A percentile compares a stretch with the other conserved stretches of the same genome.
Conservation (phyloP, 1,140 invertebrate genomes). For the Zaprionus gabonicus region DNA sequence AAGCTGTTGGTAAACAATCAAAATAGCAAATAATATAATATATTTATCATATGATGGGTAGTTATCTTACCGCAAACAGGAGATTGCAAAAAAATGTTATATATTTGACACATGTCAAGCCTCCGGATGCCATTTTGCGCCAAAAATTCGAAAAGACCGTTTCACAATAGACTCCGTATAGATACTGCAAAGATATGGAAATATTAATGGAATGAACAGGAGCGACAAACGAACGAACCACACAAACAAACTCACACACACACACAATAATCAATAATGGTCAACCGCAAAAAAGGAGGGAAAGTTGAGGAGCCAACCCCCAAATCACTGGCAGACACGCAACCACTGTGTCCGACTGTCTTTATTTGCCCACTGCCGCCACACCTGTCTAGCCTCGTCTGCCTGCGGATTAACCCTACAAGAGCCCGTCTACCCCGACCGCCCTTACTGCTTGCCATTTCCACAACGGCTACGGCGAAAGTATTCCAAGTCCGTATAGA, state of each 20-base stretch:
- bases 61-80: slow-evolving; percentile 91
- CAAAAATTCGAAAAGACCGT: slow-evolving; percentile 40
- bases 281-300: slow-evolving; percentile 45
- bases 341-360: slow-evolving; percentile 39
- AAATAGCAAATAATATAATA: background rate
- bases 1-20: slow-evolving; percentile 86
- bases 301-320: slow-evolving; percentile 58
- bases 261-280: slow-evolving; percentile 66
- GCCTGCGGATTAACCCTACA: slow-evolving; percentile 56
- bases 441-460: slow-evolving; percentile 10
- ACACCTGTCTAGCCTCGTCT: slow-evolving; percentile 47
- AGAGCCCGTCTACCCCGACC: background rate
- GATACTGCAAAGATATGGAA: slow-evolving; percentile 48
- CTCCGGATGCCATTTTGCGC: slow-evolving; percentile 86
- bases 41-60: background rate
- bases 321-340: slow-evolving; percentile 65
- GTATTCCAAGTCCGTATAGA: slow-evolving; percentile 39
- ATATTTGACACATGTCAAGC: slow-evolving; percentile 92
- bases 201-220: slow-evolving; percentile 52
- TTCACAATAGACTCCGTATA: slow-evolving; percentile 11
- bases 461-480: slow-evolving; percentile 2
- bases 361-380: slow-evolving; percentile 26
- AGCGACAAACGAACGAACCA: background rate
- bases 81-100: slow-evolving; percentile 93
- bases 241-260: slow-evolving; percentile 11